Conservation (phyloP, 1,140 invertebrate species). For the Cheumatopsyche charites region DNA sequence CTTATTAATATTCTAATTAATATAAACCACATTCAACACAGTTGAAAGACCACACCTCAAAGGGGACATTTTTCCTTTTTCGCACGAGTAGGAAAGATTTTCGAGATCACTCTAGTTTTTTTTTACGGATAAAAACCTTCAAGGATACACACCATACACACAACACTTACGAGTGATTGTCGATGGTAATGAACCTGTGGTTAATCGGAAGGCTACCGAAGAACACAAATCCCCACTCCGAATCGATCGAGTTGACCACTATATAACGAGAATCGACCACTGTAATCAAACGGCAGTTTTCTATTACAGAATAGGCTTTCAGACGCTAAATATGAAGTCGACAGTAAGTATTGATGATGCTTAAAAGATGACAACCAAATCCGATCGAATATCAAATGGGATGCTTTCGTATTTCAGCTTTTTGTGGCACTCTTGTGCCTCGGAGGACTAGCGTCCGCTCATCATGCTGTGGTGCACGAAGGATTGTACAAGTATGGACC, state of each 20-base stretch:
- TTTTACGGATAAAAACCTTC: background rate
- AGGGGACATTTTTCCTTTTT: no score
- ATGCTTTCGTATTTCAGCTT: slow-evolving; percentile 33
- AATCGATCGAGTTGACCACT: background rate
- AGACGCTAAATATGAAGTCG: background rate
- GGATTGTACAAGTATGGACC: slow-evolving; percentile 40
- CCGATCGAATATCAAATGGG: background rate
- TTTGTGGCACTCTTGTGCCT: slow-evolving; percentile 28
- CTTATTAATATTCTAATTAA: no score
- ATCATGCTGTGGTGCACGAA: slow-evolving; percentile 15
- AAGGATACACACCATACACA: background rate
- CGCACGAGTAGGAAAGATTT: background rate
- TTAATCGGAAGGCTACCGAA: background rate
- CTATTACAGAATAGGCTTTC: slow-evolving; percentile 20
- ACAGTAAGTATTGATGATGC: slow-evolving; percentile 2
- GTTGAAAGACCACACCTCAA: no score
- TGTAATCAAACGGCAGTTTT: slow-evolving; percentile 12
- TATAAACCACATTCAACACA: no score
- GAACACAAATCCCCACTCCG: background rate
- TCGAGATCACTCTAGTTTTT: background rate
- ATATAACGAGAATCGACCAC: slow-evolving; percentile 11
- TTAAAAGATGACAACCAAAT: background rate
- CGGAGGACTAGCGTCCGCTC: slow-evolving; percentile 31
- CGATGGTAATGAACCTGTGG: slow-evolving; percentile 15
- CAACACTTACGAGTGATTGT: background rate